Evolutionary conservation across 2,113 vertebrate genomes (phyloP).

Genomic region (Gambusia holbrooki): DNA sequence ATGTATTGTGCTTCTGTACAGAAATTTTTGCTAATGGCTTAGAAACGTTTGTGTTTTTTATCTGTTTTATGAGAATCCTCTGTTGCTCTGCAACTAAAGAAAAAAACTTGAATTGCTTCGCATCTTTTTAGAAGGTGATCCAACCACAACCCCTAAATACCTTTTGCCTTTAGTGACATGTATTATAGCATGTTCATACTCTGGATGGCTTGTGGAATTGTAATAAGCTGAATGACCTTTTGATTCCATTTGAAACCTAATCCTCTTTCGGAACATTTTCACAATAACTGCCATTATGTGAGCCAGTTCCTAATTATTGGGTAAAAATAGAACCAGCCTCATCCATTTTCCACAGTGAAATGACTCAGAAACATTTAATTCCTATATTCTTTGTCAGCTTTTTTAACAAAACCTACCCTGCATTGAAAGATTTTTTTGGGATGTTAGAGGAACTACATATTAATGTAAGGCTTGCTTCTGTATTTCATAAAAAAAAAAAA

Average conservation of each 20-base stretch:
- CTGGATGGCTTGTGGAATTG: constrained; percentile 54
- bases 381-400: constrained; percentile 13
- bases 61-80: no score
- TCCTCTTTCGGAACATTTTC: constrained; percentile 63
- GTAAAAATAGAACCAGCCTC: constrained; percentile 34
- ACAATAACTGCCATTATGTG: constrained; percentile 47
- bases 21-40: no score
- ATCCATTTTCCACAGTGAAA: constrained; percentile 9
- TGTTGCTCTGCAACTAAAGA: no score
- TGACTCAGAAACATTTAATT: constrained; percentile 32
- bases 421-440: background rate
- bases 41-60: no score
- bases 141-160: constrained; percentile 5
- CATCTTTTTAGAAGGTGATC: constrained; percentile 17
- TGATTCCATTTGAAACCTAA: constrained; percentile 60
- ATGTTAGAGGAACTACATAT: background rate
- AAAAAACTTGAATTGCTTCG: no score
- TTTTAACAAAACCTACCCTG: constrained; percentile 16
- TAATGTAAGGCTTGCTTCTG: constrained; percentile 9
- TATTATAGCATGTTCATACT: constrained; percentile 27
- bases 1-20: no score
- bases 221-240: constrained; percentile 60
- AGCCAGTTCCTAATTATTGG: constrained; percentile 48
- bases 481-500: constrained; percentile 15
- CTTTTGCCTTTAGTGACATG: constrained; percentile 28